Conservation (phyloP, 2,113 vertebrate species). For the Coptodon rendalli region DNA sequence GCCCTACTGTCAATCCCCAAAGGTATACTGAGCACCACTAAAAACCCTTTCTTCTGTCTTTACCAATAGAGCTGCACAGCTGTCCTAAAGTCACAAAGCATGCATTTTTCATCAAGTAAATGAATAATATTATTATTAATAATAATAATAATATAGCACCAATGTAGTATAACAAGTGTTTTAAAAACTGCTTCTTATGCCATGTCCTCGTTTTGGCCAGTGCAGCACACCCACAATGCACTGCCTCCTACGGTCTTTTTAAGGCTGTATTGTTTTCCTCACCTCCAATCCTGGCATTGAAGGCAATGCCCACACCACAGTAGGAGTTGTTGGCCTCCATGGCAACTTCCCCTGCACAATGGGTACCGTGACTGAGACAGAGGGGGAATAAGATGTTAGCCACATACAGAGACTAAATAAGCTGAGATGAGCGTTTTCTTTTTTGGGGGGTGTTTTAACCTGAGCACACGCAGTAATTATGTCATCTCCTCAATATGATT, state of each 20-base stretch:
- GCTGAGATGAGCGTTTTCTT: not conserved
- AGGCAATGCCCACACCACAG: constrained; percentile 62
- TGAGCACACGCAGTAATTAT: not conserved
- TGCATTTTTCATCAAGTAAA: not conserved
- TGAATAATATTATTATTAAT: not conserved
- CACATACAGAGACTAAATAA: constrained; percentile 4
- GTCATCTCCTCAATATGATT: not conserved
- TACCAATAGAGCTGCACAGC: not conserved
- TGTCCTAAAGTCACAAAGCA: not conserved
- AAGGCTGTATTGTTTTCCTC: constrained; percentile 40
- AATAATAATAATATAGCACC: not conserved
- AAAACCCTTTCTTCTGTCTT: not conserved
- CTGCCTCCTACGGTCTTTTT: constrained; percentile 30
- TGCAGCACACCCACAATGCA: constrained; percentile 22
- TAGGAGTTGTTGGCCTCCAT: constrained; percentile 70
- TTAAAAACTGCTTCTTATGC: not conserved
- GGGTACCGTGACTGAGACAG: constrained; percentile 60
- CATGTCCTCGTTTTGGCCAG: constrained; percentile 15
- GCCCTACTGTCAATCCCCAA: not conserved
- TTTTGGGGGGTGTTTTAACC: not conserved
- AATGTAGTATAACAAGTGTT: not conserved
- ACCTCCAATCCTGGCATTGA: constrained; percentile 61
- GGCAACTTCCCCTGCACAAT: constrained; percentile 71
- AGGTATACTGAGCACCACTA: not conserved
- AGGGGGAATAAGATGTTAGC: constrained; percentile 13